Base-by-base conservation (phyloP, 2,888 invertebrate genomes). In the Xestoiulus laeticollis region DNA sequence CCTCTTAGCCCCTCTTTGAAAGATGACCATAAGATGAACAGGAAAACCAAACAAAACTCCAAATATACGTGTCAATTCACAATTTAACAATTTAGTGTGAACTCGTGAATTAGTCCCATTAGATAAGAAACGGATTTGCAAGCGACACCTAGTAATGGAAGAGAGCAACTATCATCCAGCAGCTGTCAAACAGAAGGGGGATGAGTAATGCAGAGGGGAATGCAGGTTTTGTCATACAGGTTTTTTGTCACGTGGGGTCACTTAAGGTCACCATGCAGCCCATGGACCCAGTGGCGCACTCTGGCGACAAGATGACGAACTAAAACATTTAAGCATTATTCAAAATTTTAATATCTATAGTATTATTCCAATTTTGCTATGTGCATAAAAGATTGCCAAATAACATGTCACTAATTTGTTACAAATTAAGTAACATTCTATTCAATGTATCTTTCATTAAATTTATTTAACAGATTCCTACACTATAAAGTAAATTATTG, bases 161-260 rank as follows among this genome's bases (percentile, higher is more conserved):
- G 68, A 68, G 68, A 68, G 68, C 26, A 68, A 68, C 68, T 26
- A 22, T 12, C 68, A 68, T 38, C 33, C 48, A 48, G 33, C 53
- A 53, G 53, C 53, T 53, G 68, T 68, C 68, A 68, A 53, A 68
- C 22, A 5, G 68, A 68, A 10, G 26, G 68, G 68, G 68, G 22
- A 53, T 53, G n/a, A 53, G 19, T 53, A 68, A 68, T 26, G 68
- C 68, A 14, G 68, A 14, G 68, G 68, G 68, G 68, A 26, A 68
- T 6, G 59, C 22, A 22, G 59, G 59, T 22, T 59, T 59, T 59
- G 53, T 53, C 53, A 59, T n/a, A 2, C 3, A 59, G 59, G 12
- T 22, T 59, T n/a, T 59, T 53, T 53, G 68, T 68, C 68, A 68
- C 68, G 68, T 26, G 68, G 68, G 68, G 68, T 68, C 68, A 68